Evolutionary conservation across 2,797 vertebrate genomes (phyloP), one percentile per base, ranked within the genome.

Genomic region (Enteromius viviparus): DNA sequence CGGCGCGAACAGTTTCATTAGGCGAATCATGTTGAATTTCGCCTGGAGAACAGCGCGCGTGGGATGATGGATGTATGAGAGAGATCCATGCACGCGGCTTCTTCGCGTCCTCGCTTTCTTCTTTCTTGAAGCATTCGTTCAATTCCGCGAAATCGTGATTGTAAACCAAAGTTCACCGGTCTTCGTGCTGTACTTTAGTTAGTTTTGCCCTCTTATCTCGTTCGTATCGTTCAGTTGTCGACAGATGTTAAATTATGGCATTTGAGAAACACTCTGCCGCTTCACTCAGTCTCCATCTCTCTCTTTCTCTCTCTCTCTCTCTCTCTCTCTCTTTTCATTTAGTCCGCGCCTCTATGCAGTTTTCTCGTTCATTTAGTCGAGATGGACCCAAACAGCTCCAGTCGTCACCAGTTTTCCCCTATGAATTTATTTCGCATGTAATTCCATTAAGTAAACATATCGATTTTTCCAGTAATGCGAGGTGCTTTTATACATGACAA

Each of bases 211-310:
- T 90, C 90, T 87, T 82, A 91, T 91, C 90, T 89, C 87, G 90
- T 90, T 89, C 87, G 89, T 88, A 75, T 86, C 80, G 83, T 64
- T 76, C 92, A 93, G 91, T 92, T 93, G 84, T 92, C 89, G 89
- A 88, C 90, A 89, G 91, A 92, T 88, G 90, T 86, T 89, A 87
- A 86, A 92, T 91, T 90, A 85, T 87, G 79, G 74, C 80, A 79
- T 84, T 76, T 76, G 49, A 51, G 70, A 82, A 80, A 55, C 65
- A 86, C 88, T 76, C 32, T 10, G 11, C 12, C 6, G 47, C 47
- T 51, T 75, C 26, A 23, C 75, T 14, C 64, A 34, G n/a, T 66
- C 70, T 79, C 42, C 62, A 21, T 47, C 34, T 68, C 70, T 66
- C 65, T 32, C 34, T 62, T 49, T 37, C 76, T 69, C 60, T 32